Conservation (phyloP, 2,113 vertebrate species). For the Aix galericulata region DNA sequence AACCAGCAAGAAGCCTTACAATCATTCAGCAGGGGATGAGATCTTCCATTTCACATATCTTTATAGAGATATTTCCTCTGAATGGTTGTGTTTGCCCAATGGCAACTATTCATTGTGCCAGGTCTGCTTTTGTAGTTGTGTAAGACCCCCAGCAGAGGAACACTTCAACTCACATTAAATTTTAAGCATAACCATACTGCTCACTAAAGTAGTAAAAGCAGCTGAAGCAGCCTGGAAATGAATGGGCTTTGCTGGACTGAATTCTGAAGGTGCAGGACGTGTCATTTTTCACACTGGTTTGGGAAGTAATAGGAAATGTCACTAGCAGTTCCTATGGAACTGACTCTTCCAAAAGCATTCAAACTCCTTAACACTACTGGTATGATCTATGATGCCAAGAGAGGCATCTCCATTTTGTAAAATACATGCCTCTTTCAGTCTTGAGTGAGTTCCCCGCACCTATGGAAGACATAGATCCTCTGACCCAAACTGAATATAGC, state of each 20-base stretch:
- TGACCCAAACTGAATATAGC: fast-evolving
- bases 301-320: not conserved
- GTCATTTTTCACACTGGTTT: not conserved
- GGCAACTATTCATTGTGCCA: not conserved
- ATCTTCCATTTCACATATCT: conserved; percentile 44
- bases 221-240: not conserved
- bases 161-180: not conserved
- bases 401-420: not conserved
- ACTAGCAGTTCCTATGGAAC: not conserved
- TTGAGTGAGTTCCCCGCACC: not conserved
- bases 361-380: not conserved
- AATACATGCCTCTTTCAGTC: not conserved
- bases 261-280: not conserved
- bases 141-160: not conserved
- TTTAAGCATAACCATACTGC: not conserved
- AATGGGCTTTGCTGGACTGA: not conserved
- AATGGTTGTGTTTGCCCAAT: not conserved
- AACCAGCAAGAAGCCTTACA: conserved; percentile 64
- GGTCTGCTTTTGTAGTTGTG: not conserved
- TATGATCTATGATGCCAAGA: not conserved
- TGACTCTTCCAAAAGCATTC: not conserved
- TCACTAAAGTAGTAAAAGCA: not conserved
- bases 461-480: not conserved
- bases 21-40: conserved; percentile 1
- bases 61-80: conserved; percentile 12